Evolutionary conservation across 2,888 invertebrate species (phyloP), one percentile per base, ranked within the genome.

Genomic region (Octonoba sinensis): DNA sequence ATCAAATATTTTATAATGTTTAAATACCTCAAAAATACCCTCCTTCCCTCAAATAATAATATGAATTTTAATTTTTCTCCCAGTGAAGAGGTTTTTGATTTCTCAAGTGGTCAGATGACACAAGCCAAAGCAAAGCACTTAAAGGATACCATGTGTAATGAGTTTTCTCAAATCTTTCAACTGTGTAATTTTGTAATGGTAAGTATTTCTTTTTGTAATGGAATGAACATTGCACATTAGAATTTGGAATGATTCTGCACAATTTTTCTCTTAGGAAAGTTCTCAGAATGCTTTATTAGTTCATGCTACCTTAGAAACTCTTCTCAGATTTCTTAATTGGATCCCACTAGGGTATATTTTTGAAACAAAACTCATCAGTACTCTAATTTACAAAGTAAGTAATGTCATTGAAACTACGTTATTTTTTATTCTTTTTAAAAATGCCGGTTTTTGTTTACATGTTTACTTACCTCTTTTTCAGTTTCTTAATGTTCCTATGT

Each of bases 281-380:
- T 99, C 99, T 16, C 96, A 97, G 90, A 99, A 98, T 91, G 96
- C 97, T 65, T 94, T 96, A 59, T 91, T 99, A 82, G 97, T 99
- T 76, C 96, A 95, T 87, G 94, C 97, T 3, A 99, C 99, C 0
- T 91, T 99, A 85, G 97, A 99, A 88, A 99, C 99, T 3, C 91
- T 99, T 76, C 91, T 99, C 86, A 92, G 97, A 88, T 99, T 99
- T 91, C 91, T 99, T 57, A 99, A 98, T 88, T 99, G 99, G 99
- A 99, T 99, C 87, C 99, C 99, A n/a, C 91, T 99, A 84, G 99
- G 99, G 15, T 99, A 99, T 89, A 99, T 99, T 88, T 99, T 99
- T 91, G 99, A 99, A 91, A 99, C 99, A 86, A 96, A 97, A 88
- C 91, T 99, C 75, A 96, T 99, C 87, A 93, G 93, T 86, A 97